Conservation (phyloP, 2,113 vertebrate species). For the Girardinichthys multiradiatus region DNA sequence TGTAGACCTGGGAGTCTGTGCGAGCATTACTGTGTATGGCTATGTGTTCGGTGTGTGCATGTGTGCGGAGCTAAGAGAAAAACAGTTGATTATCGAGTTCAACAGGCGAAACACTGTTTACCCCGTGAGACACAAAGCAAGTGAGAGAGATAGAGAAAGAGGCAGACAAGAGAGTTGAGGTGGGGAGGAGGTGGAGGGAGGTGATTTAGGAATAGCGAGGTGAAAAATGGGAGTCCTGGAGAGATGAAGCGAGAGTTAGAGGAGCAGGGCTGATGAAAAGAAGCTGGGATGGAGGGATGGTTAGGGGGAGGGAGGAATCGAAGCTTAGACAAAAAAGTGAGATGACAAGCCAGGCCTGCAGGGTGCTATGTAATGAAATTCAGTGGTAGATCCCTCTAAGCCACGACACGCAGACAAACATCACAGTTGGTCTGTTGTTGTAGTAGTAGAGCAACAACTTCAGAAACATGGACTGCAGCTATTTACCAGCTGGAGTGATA, state of each 20-base stretch:
- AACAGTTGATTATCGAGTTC: constrained; percentile 75
- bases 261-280: constrained; percentile 49
- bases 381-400: constrained; percentile 67
- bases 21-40: constrained; percentile 15
- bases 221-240: constrained; percentile 65
- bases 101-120: constrained; percentile 78
- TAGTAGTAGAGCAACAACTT: constrained; percentile 65
- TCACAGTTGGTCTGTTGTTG: constrained; percentile 69
- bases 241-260: constrained; percentile 57
- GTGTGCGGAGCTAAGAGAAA: constrained; percentile 43
- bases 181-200: constrained; percentile 44
- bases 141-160: constrained; percentile 31
- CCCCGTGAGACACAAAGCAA: constrained; percentile 69
- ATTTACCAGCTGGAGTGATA: constrained; percentile 73
- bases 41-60: constrained; percentile 27
- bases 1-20: constrained; percentile 67
- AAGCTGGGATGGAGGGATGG: constrained; percentile 59
- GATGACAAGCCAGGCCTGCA: constrained; percentile 73
- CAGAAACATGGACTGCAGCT: constrained; percentile 72
- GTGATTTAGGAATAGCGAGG: constrained; percentile 71
- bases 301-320: constrained; percentile 47
- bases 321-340: constrained; percentile 73
- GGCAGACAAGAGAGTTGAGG: constrained; percentile 38
- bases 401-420: constrained; percentile 74
- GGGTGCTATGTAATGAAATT: constrained; percentile 73